A percentile compares a stretch with the other conserved stretches of the same genome.
These are phyloP conservation scores for Hartigia nigra DNA, from an alignment of 2,888 invertebrate genomes.

Conservation along the genomic window DNA sequence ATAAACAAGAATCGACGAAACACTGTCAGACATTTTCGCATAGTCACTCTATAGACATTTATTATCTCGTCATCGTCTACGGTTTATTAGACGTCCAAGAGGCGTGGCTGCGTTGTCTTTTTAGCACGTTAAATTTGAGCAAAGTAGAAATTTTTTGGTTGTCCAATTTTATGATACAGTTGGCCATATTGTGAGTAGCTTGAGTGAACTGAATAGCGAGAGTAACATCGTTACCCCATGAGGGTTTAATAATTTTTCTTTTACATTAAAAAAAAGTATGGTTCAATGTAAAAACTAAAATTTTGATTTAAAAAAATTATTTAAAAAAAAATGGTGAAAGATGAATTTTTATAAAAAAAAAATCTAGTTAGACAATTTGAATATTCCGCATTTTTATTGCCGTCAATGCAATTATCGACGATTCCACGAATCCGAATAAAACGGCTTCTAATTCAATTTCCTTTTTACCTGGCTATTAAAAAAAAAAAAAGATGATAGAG, in stretches of 20 bases:
- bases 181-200: not conserved
- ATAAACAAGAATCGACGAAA: slow-evolving; percentile 29
- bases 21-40: slow-evolving; percentile 24
- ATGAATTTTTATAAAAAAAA: too few relatives aligned
- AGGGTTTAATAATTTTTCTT: too few relatives aligned
- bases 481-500: not conserved
- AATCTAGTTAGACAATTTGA: too few relatives aligned
- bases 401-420: not conserved
- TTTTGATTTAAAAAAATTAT: too few relatives aligned
- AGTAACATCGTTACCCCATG: too few relatives aligned
- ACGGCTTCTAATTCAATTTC: slow-evolving; percentile 19
- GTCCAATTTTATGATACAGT: not conserved
- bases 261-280: too few relatives aligned
- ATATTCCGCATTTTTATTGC: too few relatives aligned
- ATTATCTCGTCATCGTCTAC: slow-evolving; percentile 28
- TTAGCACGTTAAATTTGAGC: not conserved
- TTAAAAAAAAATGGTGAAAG: too few relatives aligned
- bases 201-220: accelerated
- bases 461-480: not conserved
- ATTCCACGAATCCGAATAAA: slow-evolving; percentile 13
- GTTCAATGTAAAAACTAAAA: too few relatives aligned
- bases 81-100: slow-evolving; percentile 18
- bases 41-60: slow-evolving; percentile 36
- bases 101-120: slow-evolving; percentile 30
- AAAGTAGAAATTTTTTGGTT: slow-evolving; percentile 4